phyloP scores from a whole-genome alignment of 2,888 invertebrate species.

The Apamea epomidion region DNA sequence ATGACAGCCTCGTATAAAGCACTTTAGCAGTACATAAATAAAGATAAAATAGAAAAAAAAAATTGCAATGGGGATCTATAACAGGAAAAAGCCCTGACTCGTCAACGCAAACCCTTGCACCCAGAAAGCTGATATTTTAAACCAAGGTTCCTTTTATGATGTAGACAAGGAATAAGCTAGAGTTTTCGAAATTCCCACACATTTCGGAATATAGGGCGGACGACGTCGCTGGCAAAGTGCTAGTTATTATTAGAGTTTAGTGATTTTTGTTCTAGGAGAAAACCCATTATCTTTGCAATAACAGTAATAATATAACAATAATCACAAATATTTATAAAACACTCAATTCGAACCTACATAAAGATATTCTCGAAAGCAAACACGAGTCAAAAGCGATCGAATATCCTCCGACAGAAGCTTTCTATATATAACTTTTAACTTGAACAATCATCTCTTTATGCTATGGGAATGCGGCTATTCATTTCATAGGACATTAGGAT shows the following conservation, averaged over 20 bases:
- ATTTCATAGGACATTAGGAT: slow-evolving; percentile 42
- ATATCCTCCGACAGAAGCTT: slow-evolving; percentile 25
- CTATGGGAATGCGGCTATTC: slow-evolving; percentile 26
- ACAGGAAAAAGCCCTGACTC: background rate
- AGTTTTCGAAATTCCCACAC: background rate
- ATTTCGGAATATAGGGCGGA: background rate
- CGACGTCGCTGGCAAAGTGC: background rate
- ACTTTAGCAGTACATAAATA: background rate
- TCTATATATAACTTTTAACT: slow-evolving; percentile 14
- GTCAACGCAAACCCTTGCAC: background rate
- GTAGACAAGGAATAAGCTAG: too few relatives aligned
- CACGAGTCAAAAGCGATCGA: slow-evolving; percentile 13
- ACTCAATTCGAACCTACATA: background rate
- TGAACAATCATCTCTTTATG: slow-evolving; percentile 45
- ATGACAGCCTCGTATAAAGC: background rate
- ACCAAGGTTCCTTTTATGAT: too few relatives aligned
- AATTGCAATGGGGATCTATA: background rate
- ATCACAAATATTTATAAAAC: background rate
- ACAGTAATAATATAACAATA: background rate
- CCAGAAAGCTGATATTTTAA: background rate
- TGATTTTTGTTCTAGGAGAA: background rate
- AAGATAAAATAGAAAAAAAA: background rate
- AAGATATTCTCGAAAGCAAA: slow-evolving; percentile 1
- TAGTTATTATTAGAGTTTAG: background rate
- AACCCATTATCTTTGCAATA: background rate